Conservation (phyloP, 2,888 invertebrate species). For the Leptarthrus brevirostris region DNA sequence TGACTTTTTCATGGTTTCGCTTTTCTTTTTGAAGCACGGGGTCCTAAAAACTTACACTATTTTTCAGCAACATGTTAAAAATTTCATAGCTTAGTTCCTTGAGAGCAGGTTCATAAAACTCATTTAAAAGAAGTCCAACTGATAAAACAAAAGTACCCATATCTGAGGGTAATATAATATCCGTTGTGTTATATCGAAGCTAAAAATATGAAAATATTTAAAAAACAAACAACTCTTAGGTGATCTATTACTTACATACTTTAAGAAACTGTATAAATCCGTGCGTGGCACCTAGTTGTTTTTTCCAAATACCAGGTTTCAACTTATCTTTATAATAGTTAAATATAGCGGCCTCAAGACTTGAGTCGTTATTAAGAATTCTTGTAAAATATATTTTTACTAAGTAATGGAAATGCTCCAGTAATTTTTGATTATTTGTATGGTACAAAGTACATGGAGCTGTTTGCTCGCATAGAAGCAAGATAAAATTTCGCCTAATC, state of each 20-base stretch:
- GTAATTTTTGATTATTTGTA: not conserved
- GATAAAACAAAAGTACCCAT: constrained; percentile 61
- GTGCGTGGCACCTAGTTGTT: constrained; percentile 18
- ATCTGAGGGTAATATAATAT: constrained; percentile 7
- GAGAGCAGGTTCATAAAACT: constrained; percentile 60
- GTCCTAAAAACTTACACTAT: constrained; percentile 60
- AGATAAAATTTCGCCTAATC: constrained; percentile 4
- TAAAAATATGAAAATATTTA: too few relatives aligned
- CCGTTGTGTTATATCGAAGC: not conserved
- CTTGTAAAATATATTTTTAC: constrained; percentile 6
- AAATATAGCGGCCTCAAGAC: not conserved
- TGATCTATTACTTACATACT: constrained; percentile 1
- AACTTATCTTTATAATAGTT: constrained; percentile 25
- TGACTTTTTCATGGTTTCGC: too few relatives aligned
- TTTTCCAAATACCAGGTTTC: constrained; percentile 20
- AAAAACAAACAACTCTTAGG: not conserved
- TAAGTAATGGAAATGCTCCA: not conserved
- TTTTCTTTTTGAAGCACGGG: too few relatives aligned
- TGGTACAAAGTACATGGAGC: not conserved
- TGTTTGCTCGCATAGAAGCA: constrained; percentile 39
- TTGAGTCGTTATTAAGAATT: not conserved
- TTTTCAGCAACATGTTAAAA: constrained; percentile 59
- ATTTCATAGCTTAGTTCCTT: constrained; percentile 61
- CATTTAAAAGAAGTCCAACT: constrained; percentile 61
- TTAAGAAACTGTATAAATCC: constrained; percentile 34